Conservation (phyloP, 2,888 invertebrate genomes). For the Tuta absoluta region DNA sequence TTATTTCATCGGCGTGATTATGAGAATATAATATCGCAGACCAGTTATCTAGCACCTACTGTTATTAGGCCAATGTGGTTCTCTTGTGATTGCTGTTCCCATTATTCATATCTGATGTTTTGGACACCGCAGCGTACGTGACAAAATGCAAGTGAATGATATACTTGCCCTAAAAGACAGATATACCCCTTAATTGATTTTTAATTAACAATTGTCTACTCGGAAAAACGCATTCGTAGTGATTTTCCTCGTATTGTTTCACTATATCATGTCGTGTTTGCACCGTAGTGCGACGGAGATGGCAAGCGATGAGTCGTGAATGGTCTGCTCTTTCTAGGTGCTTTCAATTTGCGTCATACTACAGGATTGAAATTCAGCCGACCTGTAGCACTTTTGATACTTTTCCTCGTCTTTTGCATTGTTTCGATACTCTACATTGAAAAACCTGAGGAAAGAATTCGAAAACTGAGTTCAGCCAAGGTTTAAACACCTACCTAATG, state of each 20-base stretch:
- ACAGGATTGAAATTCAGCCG: background rate
- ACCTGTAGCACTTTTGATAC: background rate
- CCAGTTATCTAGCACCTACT: slow-evolving; percentile 36
- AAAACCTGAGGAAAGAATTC: slow-evolving; percentile 5
- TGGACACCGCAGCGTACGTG: slow-evolving; percentile 61
- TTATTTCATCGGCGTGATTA: slow-evolving; percentile 42
- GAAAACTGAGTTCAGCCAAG: slow-evolving; percentile 39
- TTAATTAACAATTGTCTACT: slow-evolving; percentile 47
- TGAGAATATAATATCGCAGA: slow-evolving; percentile 53
- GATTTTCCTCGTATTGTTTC: slow-evolving; percentile 58
- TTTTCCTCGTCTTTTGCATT: background rate
- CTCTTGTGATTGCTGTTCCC: slow-evolving; percentile 54
- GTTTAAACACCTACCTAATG: slow-evolving; percentile 19
- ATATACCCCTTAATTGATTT: slow-evolving; percentile 54
- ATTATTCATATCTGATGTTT: slow-evolving; percentile 56
- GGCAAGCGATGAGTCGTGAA: background rate
- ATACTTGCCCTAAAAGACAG: slow-evolving; percentile 49
- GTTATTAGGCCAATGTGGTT: slow-evolving; percentile 59
- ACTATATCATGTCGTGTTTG: background rate
- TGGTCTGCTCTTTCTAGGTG: slow-evolving; percentile 1
- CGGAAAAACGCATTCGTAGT: slow-evolving; percentile 42
- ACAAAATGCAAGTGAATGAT: slow-evolving; percentile 65
- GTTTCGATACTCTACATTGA: background rate
- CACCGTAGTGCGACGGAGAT: background rate
- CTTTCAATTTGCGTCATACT: slow-evolving; percentile 3